These are phyloP conservation scores for Cheumatopsyche charites DNA, from an alignment of 1,140 invertebrate species.

Conservation along the genomic window DNA sequence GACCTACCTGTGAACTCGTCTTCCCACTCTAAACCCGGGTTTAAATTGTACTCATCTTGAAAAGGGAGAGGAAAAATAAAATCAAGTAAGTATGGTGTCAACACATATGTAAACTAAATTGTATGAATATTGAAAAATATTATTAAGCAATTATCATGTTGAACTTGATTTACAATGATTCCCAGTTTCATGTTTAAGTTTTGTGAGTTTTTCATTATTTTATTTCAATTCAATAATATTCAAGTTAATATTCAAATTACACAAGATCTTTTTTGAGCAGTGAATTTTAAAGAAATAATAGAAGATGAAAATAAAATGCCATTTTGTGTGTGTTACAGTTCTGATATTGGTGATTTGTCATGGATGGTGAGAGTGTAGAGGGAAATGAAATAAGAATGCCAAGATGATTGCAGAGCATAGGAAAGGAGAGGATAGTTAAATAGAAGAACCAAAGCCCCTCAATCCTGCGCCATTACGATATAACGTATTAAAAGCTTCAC, in stretches of 20 bases:
- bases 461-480: slow-evolving; percentile 16
- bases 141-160: slow-evolving; percentile 40
- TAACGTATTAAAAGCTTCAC: background rate
- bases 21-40: slow-evolving; percentile 99
- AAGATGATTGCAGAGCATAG: slow-evolving; percentile 1
- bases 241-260: background rate
- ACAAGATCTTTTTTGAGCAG: slow-evolving; percentile 16
- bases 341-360: slow-evolving; percentile 7
- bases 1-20: slow-evolving; percentile 99
- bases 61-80: slow-evolving; percentile 78
- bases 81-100: slow-evolving; percentile 64
- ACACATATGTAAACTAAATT: slow-evolving; percentile 42
- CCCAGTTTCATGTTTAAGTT: slow-evolving; percentile 41
- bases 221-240: background rate
- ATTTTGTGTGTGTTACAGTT: background rate
- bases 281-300: background rate
- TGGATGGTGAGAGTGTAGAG: background rate
- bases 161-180: slow-evolving; percentile 45
- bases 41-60: slow-evolving; percentile 98
- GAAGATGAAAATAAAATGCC: background rate
- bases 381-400: too few relatives aligned
- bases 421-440: slow-evolving; percentile 23
- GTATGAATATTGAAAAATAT: slow-evolving; percentile 32
- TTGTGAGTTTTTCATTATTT: background rate
- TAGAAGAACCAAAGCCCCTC: slow-evolving; percentile 25